Percentiles rank a stretch among this genome's conserved stretches.
These are phyloP conservation scores for Trinectes maculatus DNA, from an alignment of 2,113 vertebrate species.

Conservation along the genomic window DNA sequence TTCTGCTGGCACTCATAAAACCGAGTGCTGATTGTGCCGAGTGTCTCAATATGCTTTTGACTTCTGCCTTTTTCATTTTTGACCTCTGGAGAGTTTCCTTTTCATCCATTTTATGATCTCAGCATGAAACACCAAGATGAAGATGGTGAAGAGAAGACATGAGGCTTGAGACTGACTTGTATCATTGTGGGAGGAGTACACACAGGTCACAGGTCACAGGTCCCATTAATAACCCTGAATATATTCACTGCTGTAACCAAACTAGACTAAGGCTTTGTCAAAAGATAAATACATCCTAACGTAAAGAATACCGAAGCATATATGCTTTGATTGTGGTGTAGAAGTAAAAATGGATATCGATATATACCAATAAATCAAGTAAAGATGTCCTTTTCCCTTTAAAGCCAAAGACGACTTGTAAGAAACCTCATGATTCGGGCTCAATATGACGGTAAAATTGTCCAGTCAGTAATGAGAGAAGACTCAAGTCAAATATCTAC, in stretches of 20 bases:
- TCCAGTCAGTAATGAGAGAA: conserved; percentile 7
- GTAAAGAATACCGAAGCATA: conserved; percentile 30
- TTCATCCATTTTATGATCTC: conserved; percentile 11
- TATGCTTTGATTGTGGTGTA: conserved; percentile 63
- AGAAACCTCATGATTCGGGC: conserved; percentile 15
- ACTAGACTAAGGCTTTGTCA: conserved; percentile 34
- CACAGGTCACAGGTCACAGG: conserved; percentile 46
- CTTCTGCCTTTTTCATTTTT: not conserved
- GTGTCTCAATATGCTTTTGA: not conserved
- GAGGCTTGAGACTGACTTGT: conserved; percentile 5
- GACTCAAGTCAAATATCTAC: conserved; percentile 19
- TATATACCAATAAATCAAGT: conserved; percentile 44
- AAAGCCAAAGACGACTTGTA: conserved; percentile 29
- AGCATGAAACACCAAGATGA: not conserved
- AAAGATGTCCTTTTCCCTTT: conserved; percentile 41
- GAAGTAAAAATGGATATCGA: conserved; percentile 50
- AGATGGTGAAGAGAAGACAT: not conserved
- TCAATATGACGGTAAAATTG: not conserved
- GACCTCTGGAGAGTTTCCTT: not conserved
- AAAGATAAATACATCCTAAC: conserved; percentile 45
- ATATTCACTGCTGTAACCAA: conserved; percentile 55
- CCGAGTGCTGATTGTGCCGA: not conserved
- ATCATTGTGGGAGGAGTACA: conserved; percentile 11
- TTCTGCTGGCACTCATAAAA: not conserved
- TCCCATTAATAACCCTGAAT: conserved; percentile 31